Conservation (phyloP, 2,797 vertebrate species). For the Channallabes apus region DNA sequence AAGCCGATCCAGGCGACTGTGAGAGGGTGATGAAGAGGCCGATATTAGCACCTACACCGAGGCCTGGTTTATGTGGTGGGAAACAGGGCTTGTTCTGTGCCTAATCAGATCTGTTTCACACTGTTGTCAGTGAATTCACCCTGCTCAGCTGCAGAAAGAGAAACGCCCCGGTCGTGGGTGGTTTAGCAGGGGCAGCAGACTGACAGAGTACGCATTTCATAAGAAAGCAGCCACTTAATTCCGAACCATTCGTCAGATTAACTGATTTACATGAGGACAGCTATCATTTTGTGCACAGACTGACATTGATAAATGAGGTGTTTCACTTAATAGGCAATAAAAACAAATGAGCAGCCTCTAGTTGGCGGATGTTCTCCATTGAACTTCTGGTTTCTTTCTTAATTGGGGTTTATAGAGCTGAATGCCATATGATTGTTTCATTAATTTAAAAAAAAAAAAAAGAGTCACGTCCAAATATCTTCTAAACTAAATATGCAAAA, state of each 20-base stretch:
- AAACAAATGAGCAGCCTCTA: constrained; percentile 81
- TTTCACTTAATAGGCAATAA: constrained; percentile 84
- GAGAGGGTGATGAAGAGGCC: constrained; percentile 14
- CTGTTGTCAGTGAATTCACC: constrained; percentile 73
- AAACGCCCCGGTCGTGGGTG: constrained; percentile 76
- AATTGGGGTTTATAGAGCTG: constrained; percentile 70
- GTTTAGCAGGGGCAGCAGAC: constrained; percentile 78
- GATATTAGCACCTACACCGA: constrained; percentile 45
- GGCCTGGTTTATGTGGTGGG: constrained; percentile 60
- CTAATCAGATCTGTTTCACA: constrained; percentile 79
- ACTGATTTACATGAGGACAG: constrained; percentile 84
- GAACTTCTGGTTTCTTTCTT: constrained; percentile 77
- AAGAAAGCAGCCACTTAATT: constrained; percentile 81
- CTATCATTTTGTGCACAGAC: constrained; percentile 78
- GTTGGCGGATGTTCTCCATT: constrained; percentile 81
- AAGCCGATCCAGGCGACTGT: constrained; percentile 7
- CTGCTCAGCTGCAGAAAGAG: constrained; percentile 72
- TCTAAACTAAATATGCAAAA: background rate
- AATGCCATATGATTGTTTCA: constrained; percentile 77
- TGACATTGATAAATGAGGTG: constrained; percentile 85
- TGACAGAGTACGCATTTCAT: constrained; percentile 80
- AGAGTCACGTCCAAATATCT: constrained; percentile 58
- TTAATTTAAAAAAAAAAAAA: constrained; percentile 63
- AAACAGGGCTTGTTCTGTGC: constrained; percentile 75
- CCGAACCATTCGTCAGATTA: constrained; percentile 79